phyloP scores from a whole-genome alignment of 2,888 invertebrate species.

The Chalcis sispes region DNA sequence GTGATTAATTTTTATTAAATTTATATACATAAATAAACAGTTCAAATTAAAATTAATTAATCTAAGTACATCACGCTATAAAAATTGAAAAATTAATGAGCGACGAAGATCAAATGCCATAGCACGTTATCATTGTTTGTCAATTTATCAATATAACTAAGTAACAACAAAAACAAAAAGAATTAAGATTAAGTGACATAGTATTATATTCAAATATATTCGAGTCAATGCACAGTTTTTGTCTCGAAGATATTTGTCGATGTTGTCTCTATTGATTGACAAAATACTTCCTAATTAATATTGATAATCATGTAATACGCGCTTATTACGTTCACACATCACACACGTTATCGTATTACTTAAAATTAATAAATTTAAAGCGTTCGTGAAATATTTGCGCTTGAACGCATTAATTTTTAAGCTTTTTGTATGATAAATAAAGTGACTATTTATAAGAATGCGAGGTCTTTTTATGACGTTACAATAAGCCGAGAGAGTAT shows the following conservation, averaged over 20 bases:
- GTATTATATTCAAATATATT: slow-evolving; percentile 57
- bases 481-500: slow-evolving; percentile 53
- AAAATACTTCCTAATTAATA: slow-evolving; percentile 55
- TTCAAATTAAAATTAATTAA: background rate
- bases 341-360: slow-evolving; percentile 50
- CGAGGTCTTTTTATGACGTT: slow-evolving; percentile 38
- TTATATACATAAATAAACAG: background rate
- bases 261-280: slow-evolving; percentile 39
- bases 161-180: slow-evolving; percentile 32
- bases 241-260: slow-evolving; percentile 51
- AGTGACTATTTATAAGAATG: slow-evolving; percentile 60
- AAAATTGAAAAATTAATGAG: background rate
- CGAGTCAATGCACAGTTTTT: slow-evolving; percentile 41
- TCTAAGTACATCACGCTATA: background rate
- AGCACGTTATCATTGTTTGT: slow-evolving; percentile 60
- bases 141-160: slow-evolving; percentile 33
- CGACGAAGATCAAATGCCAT: slow-evolving; percentile 64
- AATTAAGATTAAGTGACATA: slow-evolving; percentile 44
- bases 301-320: slow-evolving; percentile 47
- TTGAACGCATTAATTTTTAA: slow-evolving; percentile 63
- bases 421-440: slow-evolving; percentile 70
- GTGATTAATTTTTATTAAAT: too few relatives aligned
- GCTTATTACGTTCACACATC: slow-evolving; percentile 45
- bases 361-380: slow-evolving; percentile 46
- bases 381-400: slow-evolving; percentile 40